Base-by-base conservation (phyloP, 2,113 vertebrate genomes). In the Rostratula benghalensis region DNA sequence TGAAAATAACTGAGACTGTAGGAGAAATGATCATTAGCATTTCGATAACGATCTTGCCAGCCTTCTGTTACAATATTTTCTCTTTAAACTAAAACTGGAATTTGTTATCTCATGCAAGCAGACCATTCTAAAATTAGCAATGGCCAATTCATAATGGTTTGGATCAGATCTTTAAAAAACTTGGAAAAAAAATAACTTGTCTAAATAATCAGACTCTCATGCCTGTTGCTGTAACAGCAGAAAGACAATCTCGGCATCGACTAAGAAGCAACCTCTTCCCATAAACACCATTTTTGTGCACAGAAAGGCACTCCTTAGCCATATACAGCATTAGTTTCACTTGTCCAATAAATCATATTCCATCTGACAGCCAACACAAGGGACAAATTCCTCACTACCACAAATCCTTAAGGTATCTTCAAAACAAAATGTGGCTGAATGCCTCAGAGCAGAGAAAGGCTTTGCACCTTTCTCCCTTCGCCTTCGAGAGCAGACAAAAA, bases 11-110 rank as follows among this genome's bases (percentile, higher is more conserved):
- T 50, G 70, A 77, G 93, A 92, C 89, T 65, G 84, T 27, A 91
- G 80, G 51, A 95, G 71, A 91, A 95, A 64, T 15, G 14, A 92
- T 94, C 84, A 95, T 95, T 96, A 96, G 91, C 95, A 96, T 97
- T 94, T 96, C 75, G 96, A 95, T 97, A 95, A 87, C 65, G 89
- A 96, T 94, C 97, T 94, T 86, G 82, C 82, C 81, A 94, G 84
- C 84, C 84, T 94, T 93, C 94, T 91, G 89, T 83, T 95, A 93
- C 82, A 94, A 92, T 57, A 93, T 83, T 93, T 86, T 90, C 73
- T 82, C 75, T 91, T 94, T 53, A 95, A 92, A 93, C n/a, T 74
- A 59, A 88, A 95, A 95, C 53, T 73, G 41, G 54, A 35, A 82
- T 96, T 94, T 93, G 60, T 93, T 94, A 94, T 95, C 95, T 96